phyloP scores from a whole-genome alignment of 2,113 vertebrate genomes.

The Mus spicilegus region DNA sequence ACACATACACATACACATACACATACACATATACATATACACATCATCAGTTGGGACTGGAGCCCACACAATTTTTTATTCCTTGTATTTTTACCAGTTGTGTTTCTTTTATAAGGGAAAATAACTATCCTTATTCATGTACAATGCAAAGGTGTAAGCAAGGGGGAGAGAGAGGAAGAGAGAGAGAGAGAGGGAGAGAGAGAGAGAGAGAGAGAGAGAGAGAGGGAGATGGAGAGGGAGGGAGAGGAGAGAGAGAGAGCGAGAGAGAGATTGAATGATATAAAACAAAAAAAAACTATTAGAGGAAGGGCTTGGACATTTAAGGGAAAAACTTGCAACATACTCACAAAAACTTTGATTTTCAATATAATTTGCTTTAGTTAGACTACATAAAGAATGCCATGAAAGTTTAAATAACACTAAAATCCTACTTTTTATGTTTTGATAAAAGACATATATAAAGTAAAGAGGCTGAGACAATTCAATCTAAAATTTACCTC shows the following conservation, averaged over 20 bases:
- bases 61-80: not conserved
- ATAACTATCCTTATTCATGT: not conserved
- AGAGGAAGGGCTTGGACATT: not conserved
- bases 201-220: too few relatives aligned
- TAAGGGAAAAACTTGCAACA: not conserved
- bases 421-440: not conserved
- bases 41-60: not conserved
- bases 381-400: not conserved
- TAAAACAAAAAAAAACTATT: not conserved
- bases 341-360: not conserved
- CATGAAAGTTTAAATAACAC: slow-evolving; percentile 43
- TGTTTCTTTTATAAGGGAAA: not conserved
- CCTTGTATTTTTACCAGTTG: not conserved
- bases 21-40: too few relatives aligned
- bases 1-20: too few relatives aligned
- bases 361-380: slow-evolving; percentile 12
- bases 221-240: too few relatives aligned
- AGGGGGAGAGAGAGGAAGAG: not conserved
- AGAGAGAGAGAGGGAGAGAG: not conserved
- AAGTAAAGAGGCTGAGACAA: not conserved
- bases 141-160: not conserved
- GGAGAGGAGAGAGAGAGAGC: not conserved
- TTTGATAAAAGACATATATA: not conserved
- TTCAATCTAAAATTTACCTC: not conserved
- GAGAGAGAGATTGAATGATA: not conserved